Percentiles rank a stretch among this genome's conserved stretches.
phyloP scores from a whole-genome alignment of 2,113 vertebrate genomes.

The Uria aalge region DNA sequence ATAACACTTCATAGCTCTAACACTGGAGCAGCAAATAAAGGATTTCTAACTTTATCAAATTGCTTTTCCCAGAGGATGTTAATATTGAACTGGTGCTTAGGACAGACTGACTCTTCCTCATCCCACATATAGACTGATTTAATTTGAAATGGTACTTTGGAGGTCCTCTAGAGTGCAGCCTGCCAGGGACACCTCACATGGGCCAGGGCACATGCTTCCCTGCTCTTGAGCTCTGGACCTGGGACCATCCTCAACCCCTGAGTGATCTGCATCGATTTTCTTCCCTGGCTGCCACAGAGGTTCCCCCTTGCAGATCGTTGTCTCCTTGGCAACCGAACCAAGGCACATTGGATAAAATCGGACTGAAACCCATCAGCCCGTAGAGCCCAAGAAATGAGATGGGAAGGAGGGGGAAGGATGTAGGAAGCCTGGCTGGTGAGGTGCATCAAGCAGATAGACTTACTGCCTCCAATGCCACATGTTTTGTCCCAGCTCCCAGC shows the following conservation, averaged over 20 bases:
- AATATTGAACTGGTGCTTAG: background rate
- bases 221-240: background rate
- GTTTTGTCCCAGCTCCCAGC: background rate
- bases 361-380: background rate
- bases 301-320: background rate
- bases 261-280: background rate
- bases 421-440: background rate
- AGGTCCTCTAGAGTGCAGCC: background rate
- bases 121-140: background rate
- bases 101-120: background rate
- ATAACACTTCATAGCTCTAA: background rate
- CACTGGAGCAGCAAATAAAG: background rate
- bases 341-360: background rate
- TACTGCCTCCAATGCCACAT: background rate
- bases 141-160: background rate
- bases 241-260: background rate
- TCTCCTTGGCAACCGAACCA: slow-evolving; percentile 37
- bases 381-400: background rate
- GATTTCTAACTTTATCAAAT: background rate
- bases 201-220: background rate
- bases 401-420: background rate
- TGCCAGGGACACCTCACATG: background rate
- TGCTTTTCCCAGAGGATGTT: background rate
- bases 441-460: background rate
- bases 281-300: background rate